Evolutionary conservation across 2,113 vertebrate species (phyloP), one percentile per base, ranked within the genome.

Genomic region (Cettia cetti): DNA sequence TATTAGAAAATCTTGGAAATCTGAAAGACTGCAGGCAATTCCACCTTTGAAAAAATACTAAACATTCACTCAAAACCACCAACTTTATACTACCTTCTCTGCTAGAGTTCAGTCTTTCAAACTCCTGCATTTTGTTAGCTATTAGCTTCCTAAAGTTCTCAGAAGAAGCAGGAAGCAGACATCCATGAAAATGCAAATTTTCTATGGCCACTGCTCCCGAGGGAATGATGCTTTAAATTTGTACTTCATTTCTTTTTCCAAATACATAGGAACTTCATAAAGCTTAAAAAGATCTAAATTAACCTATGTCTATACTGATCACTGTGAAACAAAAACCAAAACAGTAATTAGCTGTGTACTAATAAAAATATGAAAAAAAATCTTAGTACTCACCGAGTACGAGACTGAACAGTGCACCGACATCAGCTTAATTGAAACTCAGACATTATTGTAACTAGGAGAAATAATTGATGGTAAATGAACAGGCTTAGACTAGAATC

Each of bases 371-470:
- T 3, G 1, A 31, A 64, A 37, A 74, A 70, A 56, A 13, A 50
- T 14, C 21, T 49, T 60, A 69, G 16, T 28, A 59, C 39, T 56
- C 37, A 80, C 13, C 0, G 0, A 31, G 17, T 15, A 70, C 1
- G 1, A 80, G 16, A 72, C 76, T 72, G 26, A 94, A 68, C 21
- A 77, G 27, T 11, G 13, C 44, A 70, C 3, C 7, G 11, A 52
- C 1, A 3, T 61, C 37, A 83, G 33, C 24, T 40, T 86, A 89
- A 68, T 0, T 80, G 23, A 57, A 89, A 65, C 15, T 44, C 37
- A 28, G 30, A n/a, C 49, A 49, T 47, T 86, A 77, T 1, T 69
- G 17, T 31, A 83, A 86, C 45, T 64, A 76, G 35, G 27, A 84
- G 22, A 93, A 86, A 86, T 53, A 91, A 81, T 15, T 74, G 31